Conservation (phyloP, 1,140 invertebrate genomes). For the Nasonia longicornis region DNA sequence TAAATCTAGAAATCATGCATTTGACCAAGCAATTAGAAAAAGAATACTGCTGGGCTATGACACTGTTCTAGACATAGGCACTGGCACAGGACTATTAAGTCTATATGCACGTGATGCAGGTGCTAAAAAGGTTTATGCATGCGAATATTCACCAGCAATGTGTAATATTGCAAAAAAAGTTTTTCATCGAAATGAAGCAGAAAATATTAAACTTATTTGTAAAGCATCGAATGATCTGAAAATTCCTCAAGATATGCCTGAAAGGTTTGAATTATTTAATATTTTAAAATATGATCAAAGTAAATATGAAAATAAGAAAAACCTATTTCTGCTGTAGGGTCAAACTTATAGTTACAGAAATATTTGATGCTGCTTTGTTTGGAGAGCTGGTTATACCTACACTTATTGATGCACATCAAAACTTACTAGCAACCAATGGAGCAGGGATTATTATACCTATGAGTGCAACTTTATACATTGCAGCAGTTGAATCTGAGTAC, state of each 20-base stretch:
- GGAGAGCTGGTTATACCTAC: conserved; percentile 80
- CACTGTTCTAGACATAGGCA: conserved; percentile 79
- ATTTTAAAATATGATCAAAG: not conserved
- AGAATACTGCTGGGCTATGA: conserved; percentile 69
- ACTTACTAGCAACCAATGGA: conserved; percentile 67
- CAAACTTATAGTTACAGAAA: conserved; percentile 80
- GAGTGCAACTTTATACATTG: conserved; percentile 74
- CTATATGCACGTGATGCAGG: conserved; percentile 74
- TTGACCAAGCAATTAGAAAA: conserved; percentile 73
- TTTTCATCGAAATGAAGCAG: conserved; percentile 68
- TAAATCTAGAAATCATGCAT: conserved; percentile 75
- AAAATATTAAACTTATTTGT: conserved; percentile 64
- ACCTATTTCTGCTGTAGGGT: conserved; percentile 65
- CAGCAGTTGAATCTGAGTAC: conserved; percentile 66
- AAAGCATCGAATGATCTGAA: conserved; percentile 71
- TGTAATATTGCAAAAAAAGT: conserved; percentile 72
- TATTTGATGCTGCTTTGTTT: conserved; percentile 83
- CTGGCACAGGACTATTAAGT: conserved; percentile 79
- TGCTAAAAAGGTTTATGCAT: conserved; percentile 73
- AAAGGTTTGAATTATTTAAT: conserved; percentile 52
- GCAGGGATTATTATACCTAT: conserved; percentile 74
- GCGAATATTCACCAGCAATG: conserved; percentile 77
- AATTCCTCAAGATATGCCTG: conserved; percentile 71
- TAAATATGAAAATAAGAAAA: not conserved
- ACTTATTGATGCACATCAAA: conserved; percentile 76